Base-by-base conservation (phyloP, 2,113 vertebrate species). In the Rhizomys pruinosus region DNA sequence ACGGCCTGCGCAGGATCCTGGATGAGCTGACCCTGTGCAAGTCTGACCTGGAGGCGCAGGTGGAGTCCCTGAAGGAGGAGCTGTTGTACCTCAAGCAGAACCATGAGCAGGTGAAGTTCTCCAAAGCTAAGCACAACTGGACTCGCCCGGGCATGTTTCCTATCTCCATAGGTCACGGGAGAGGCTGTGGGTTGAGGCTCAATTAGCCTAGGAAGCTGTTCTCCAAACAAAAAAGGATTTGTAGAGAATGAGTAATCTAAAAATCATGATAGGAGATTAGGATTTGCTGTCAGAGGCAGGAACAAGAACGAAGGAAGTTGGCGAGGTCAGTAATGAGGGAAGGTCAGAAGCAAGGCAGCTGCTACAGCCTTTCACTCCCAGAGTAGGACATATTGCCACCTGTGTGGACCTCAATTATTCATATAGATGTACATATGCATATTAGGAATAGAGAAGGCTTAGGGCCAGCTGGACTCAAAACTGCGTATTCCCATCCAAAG, bases 51-150 rank as follows among this genome's bases (percentile, higher is more conserved):
- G 98, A 99, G 97, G 96, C 97, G 1, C 97, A 98, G 97, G 98
- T 98, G 97, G 98, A 99, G 92, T 73, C 98, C 82, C 98, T 68
- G 98, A 98, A 95, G 98, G 98, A 98, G 96, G 98, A 98, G 92
- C 97, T 98, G 84, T 98, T 98, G 95, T 98, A 93, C 82, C 98
- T 98, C 91, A 98, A 98, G 97, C 97, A 98, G 97, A 98, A 98
- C 93, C 98, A 99, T 0, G 98, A 98, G 81, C 97, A 98, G 98
- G 98, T 98, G 97, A 87, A 27, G 93, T 82, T 85, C 34, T 39
- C 29, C 39, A 86, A 89, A 32, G 61, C 61, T 34, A 19, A 13
- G 44, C 47, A 25, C 42, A n/a, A 42, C 39, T 0, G 0, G 72
- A 77, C 96, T 66, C 0, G 82, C 52, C 16, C 1, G 57, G 52